A percentile compares a stretch with the other conserved stretches of the same genome.
Conservation (phyloP, 2,888 invertebrate genomes). For the Meta bourneti region DNA sequence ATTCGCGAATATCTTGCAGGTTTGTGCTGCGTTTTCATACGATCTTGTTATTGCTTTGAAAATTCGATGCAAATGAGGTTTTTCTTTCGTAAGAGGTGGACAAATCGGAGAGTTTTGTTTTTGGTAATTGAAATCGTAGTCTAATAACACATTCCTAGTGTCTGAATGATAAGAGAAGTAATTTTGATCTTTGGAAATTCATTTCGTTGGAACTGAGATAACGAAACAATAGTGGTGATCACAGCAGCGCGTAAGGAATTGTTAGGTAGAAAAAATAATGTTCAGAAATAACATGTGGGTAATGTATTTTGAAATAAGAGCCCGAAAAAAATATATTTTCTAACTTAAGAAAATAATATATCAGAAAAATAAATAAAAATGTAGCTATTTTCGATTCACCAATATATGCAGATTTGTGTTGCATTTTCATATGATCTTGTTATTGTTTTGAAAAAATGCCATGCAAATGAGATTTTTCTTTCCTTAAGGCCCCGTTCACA, state of each 20-base stretch:
- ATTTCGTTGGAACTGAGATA: neutral
- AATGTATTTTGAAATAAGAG: no score
- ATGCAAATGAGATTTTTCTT: neutral
- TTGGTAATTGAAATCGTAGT: neutral
- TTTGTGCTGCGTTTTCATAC: no score
- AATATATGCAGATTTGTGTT: no score
- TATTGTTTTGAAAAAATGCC: neutral
- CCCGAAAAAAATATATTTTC: no score
- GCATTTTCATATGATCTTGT: neutral
- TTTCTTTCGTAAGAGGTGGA: neutral
- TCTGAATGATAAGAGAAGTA: neutral
- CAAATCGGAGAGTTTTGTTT: neutral
- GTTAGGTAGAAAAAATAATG: no score
- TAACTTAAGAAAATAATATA: no score
- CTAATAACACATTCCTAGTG: neutral
- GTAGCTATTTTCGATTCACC: no score
- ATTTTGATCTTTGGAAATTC: neutral
- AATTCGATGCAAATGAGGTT: neutral
- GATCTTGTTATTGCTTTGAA: neutral
- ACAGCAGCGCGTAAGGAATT: no score
- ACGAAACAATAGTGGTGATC: no score
- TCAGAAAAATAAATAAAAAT: no score
- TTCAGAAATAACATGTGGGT: no score
- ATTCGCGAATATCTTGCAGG: neutral
- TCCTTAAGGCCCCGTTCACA: no score